These are phyloP conservation scores for Hemistola chrysoprasaria DNA, from an alignment of 2,888 invertebrate species.

Conservation along the genomic window DNA sequence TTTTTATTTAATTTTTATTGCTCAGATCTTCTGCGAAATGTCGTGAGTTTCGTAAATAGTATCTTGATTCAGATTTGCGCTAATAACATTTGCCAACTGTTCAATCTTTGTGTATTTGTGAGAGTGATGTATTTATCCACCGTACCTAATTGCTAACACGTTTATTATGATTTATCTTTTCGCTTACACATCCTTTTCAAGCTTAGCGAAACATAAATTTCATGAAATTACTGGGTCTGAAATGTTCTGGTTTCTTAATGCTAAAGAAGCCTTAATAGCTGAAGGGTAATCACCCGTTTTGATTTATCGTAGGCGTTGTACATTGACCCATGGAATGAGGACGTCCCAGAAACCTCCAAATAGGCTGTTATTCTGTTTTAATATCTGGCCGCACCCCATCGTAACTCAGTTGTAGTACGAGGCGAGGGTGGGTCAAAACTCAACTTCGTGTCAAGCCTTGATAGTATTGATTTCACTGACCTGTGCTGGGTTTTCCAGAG, in stretches of 20 bases:
- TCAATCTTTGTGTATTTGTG: constrained; percentile 7
- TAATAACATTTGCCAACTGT: constrained; percentile 2
- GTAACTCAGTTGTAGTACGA: constrained; percentile 15
- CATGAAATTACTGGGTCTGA: constrained; percentile 8
- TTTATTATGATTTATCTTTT: constrained; percentile 2
- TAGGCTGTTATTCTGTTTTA: constrained; percentile 40
- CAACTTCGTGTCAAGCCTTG: constrained; percentile 25
- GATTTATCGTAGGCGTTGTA: constrained; percentile 36
- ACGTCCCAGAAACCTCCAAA: constrained; percentile 48
- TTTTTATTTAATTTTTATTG: constrained; percentile 38
- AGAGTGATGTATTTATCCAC: not conserved
- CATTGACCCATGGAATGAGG: constrained; percentile 46
- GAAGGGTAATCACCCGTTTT: constrained; percentile 32
- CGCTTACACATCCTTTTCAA: constrained; percentile 2
- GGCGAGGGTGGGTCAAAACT: constrained; percentile 31
- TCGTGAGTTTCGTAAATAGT: constrained; percentile 21
- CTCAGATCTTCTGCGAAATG: constrained; percentile 31
- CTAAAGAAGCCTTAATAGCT: constrained; percentile 9
- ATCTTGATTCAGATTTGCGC: constrained; percentile 17
- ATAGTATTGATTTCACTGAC: constrained; percentile 12
- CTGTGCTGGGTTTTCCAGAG: constrained; percentile 14
- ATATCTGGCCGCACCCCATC: constrained; percentile 47
- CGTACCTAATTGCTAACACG: constrained; percentile 1
- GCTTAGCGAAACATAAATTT: constrained; percentile 8
- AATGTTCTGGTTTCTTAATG: constrained; percentile 5